Percentiles rank a stretch among this genome's conserved stretches.
Evolutionary conservation across 2,113 vertebrate species (phyloP).

Genomic region (Rutilus rutilus): DNA sequence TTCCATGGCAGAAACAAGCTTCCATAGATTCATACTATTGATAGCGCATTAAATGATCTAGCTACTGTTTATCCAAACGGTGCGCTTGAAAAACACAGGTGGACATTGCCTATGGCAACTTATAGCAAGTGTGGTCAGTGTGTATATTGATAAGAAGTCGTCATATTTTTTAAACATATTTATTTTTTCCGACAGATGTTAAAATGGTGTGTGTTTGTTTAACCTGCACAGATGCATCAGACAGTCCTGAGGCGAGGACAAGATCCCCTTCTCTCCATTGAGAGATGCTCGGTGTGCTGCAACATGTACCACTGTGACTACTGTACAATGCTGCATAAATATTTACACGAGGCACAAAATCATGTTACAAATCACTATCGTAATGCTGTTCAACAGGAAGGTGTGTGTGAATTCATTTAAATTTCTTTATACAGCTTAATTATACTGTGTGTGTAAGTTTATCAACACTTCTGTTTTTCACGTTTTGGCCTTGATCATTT

Average conservation of each 20-base stretch:
- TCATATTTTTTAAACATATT: no score
- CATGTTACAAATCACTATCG: not conserved
- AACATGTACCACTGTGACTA: not conserved
- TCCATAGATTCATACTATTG: no score
- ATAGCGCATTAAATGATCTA: no score
- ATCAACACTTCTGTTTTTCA: not conserved
- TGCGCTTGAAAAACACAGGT: no score
- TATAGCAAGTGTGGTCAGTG: no score
- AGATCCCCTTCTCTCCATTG: not conserved
- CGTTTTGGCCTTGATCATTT: not conserved
- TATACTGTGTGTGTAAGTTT: not conserved
- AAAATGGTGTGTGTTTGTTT: constrained; percentile 3
- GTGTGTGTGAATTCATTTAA: not conserved
- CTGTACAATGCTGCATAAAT: not conserved
- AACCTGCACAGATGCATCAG: not conserved
- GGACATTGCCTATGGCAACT: no score
- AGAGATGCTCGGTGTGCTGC: not conserved
- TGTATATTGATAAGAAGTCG: no score
- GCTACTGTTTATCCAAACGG: no score
- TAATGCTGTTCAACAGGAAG: not conserved
- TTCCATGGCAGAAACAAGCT: no score
- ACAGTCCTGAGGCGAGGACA: not conserved
- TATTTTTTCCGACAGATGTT: not conserved
- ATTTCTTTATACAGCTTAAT: not conserved
- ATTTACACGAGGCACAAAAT: not conserved